phyloP scores from a whole-genome alignment of 2,888 invertebrate species.

The Xylocampa areola region DNA sequence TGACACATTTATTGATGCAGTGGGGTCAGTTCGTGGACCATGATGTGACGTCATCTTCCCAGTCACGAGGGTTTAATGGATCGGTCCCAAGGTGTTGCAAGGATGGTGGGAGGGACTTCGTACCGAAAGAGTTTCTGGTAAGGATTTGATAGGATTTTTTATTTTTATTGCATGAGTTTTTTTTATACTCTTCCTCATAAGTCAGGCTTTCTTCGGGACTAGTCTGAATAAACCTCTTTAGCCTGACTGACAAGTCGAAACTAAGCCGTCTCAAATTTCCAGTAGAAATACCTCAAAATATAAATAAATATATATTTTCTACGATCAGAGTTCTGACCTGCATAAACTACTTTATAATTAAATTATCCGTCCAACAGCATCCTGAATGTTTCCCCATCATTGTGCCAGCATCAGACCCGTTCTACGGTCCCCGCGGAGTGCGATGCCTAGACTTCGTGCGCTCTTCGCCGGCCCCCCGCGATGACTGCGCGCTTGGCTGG shows the following conservation, averaged over 20 bases:
- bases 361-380: constrained; percentile 87
- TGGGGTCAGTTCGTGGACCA: constrained; percentile 98
- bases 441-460: constrained; percentile 95
- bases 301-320: too few species aligned
- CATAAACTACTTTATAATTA: background rate
- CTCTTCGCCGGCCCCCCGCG: constrained; percentile 94
- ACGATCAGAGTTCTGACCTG: too few species aligned
- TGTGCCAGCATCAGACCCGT: constrained; percentile 93
- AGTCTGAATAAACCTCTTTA: too few species aligned
- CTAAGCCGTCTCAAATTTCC: too few species aligned
- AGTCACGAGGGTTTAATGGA: constrained; percentile 94
- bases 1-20: constrained; percentile 96
- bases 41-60: constrained; percentile 94
- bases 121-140: constrained; percentile 91
- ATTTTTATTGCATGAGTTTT: background rate
- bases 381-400: constrained; percentile 96
- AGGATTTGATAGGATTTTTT: too few species aligned
- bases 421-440: constrained; percentile 92
- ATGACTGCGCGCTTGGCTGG: constrained; percentile 95
- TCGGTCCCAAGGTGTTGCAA: constrained; percentile 94
- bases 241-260: too few species aligned
- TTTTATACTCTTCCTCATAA: too few species aligned
- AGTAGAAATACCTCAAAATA: too few species aligned
- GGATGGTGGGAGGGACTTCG: constrained; percentile 89
- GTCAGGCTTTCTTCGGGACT: too few species aligned